Conservation (phyloP, 2,888 invertebrate species). For the Morpho helenor region DNA sequence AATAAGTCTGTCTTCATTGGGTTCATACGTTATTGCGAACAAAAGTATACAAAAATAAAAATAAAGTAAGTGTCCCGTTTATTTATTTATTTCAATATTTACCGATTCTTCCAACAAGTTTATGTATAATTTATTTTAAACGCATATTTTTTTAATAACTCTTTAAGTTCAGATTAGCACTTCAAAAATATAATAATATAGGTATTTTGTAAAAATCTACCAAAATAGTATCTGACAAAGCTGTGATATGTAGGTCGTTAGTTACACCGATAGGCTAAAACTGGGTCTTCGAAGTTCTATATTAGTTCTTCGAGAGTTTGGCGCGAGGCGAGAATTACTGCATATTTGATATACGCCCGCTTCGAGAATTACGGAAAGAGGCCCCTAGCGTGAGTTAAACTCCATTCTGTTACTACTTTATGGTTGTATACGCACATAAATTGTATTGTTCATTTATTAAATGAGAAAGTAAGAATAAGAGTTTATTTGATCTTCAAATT, state of each 20-base stretch:
- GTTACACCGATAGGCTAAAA: constrained; percentile 40
- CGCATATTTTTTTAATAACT: background rate
- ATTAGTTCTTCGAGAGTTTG: constrained; percentile 38
- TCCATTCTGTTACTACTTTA: constrained; percentile 12
- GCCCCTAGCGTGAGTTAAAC: constrained; percentile 46
- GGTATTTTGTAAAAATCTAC: background rate
- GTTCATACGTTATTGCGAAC: too few species aligned
- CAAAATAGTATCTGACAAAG: constrained; percentile 19
- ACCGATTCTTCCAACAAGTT: background rate
- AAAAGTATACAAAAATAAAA: too few species aligned
- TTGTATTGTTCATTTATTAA: background rate
- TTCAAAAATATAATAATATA: too few species aligned
- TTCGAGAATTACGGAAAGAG: constrained; percentile 60
- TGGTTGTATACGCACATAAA: constrained; percentile 2
- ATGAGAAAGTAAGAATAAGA: background rate
- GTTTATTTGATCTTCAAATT: too few species aligned
- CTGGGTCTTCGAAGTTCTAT: constrained; percentile 39
- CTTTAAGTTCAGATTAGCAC: too few species aligned
- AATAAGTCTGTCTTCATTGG: too few species aligned
- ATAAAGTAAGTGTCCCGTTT: too few species aligned
- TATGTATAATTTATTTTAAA: background rate
- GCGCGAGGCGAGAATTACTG: constrained; percentile 42
- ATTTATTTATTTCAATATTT: too few species aligned
- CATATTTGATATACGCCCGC: constrained; percentile 67
- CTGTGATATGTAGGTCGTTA: constrained; percentile 17